Percentiles rank a stretch among this genome's conserved stretches.
phyloP scores from a whole-genome alignment of 2,888 invertebrate species.

The Thereva nobilitata region DNA sequence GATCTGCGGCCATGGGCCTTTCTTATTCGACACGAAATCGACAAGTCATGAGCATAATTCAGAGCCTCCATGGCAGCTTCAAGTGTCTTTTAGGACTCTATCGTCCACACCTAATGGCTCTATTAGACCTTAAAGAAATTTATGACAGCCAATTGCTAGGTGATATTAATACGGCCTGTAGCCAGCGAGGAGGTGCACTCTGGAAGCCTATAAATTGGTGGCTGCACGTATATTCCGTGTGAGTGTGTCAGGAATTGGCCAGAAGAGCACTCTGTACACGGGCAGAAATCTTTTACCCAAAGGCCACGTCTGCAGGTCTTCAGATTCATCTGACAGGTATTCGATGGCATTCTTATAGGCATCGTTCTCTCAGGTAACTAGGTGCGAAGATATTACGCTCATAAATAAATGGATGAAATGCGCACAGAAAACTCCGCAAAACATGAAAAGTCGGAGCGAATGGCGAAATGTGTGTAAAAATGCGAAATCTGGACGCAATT shows the following conservation, averaged over 20 bases:
- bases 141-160: constrained; percentile 24
- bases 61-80: constrained; percentile 6
- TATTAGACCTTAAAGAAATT: constrained; percentile 31
- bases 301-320: no score
- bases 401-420: constrained; percentile 37
- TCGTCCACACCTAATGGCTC: constrained; percentile 30
- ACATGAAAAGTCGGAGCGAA: constrained; percentile 13
- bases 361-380: background rate
- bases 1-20: no score
- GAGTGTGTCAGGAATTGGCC: no score
- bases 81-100: constrained; percentile 6
- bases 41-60: background rate
- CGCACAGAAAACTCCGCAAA: constrained; percentile 12
- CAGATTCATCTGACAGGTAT: no score
- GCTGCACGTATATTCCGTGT: no score
- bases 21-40: no score
- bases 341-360: no score
- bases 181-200: no score
- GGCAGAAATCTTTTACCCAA: no score
- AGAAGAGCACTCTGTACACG: no score
- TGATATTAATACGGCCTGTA: background rate
- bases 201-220: no score
- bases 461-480: constrained; percentile 17
- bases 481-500: constrained; percentile 28
- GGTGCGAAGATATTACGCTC: constrained; percentile 36